Evolutionary conservation across 2,888 invertebrate species (phyloP), one percentile per base, ranked within the genome.

Genomic region (Macropis europaea): DNA sequence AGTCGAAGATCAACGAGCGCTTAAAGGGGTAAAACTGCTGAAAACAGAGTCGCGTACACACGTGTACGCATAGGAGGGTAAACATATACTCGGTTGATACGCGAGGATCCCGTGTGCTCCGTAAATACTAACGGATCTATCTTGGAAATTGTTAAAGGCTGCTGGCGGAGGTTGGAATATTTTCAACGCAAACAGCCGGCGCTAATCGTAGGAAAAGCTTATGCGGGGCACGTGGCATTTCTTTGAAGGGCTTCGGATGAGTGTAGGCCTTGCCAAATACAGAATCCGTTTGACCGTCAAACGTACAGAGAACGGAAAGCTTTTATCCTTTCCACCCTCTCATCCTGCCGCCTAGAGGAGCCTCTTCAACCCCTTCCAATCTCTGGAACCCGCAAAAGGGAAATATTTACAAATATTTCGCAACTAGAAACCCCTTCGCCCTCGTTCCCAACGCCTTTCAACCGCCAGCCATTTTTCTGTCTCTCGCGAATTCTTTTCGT

Each of bases 271-370:
- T 84, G 84, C 84, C 86, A 86, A 86, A 86, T 83, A 86, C 86
- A 86, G 84, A 75, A 84, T 82, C 76, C 83, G 85, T 86, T 84
- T 85, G 85, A 83, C 84, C 82, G 84, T 86, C 86, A 82, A 84
- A 86, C 85, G 86, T 79, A 76, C 67, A 77, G 82, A 80, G 77
- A n/a, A n/a, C 73, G 77, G 83, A 84, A 84, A 84, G 84, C 83
- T 87, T 87, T 87, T 86, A 86, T 85, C 79, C 81, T 82, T 82
- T 77, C 80, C 73, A 79, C 82, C 82, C 84, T 85, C 82, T 84
- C 84, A 73, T 77, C 75, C 81, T 73, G 76, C 78, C 64, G 80
- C 82, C 75, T 76, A 77, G 79, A 81, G 78, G 79, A 80, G 57
- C 54, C 63, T 75, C 74, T 81, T 75, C 72, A 61, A 73, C 76